Evolutionary conservation across 30 jellyfish, hydroid and myxozoan genomes (phyloP).

Genomic region (Hydractinia symbiolongicarpus): DNA sequence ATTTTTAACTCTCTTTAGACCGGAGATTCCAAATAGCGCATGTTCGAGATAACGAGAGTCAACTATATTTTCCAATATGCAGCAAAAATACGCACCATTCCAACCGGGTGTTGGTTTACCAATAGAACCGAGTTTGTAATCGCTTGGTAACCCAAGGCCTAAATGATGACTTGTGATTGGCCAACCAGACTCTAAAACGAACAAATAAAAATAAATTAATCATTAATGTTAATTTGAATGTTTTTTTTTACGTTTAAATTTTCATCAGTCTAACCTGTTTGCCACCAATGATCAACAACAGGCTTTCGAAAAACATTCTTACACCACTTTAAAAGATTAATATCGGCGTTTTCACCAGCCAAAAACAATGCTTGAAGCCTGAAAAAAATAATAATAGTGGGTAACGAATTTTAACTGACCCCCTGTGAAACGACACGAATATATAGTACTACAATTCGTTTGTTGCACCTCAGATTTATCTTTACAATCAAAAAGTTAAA

Average conservation of each 20-base stretch:
- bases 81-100: constrained; percentile 49
- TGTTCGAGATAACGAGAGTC: too few relatives aligned
- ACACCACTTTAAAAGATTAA: constrained; percentile 71
- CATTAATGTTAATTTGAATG: background rate
- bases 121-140: constrained; percentile 53
- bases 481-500: too few relatives aligned
- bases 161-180: constrained; percentile 83
- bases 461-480: too few relatives aligned
- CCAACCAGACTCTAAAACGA: constrained; percentile 85
- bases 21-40: too few relatives aligned
- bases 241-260: background rate
- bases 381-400: background rate
- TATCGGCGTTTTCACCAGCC: constrained; percentile 97
- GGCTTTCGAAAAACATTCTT: constrained; percentile 52
- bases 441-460: too few relatives aligned
- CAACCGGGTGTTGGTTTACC: constrained; percentile 97
- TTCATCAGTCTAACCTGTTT: constrained; percentile 60
- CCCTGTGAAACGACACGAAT: too few relatives aligned
- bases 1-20: too few relatives aligned
- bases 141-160: constrained; percentile 83
- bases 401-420: background rate
- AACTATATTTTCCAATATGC: too few relatives aligned
- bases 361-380: constrained; percentile 63
- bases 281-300: constrained; percentile 98
- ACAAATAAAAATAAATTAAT: background rate